Evolutionary conservation across 2,888 invertebrate species (phyloP), one percentile per base, ranked within the genome.

Genomic region (Suillia variegata): DNA sequence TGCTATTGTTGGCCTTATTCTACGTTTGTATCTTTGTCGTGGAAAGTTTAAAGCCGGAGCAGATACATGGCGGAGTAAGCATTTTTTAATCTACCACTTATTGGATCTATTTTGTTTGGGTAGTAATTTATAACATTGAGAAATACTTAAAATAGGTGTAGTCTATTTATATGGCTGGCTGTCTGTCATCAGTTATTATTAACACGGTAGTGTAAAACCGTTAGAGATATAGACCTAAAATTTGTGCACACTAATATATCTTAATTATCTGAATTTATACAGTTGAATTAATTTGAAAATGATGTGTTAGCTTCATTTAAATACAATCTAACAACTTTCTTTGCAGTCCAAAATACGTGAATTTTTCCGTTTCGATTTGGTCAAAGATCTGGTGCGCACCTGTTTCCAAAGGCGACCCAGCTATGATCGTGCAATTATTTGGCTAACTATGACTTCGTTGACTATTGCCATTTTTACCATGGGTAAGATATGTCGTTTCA

Each of bases 371-470:
- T 77, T 76, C 42, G 69, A 75, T 48, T 70, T 80, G 62, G 78
- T 81, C 2, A 75, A 73, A 56, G 79, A 80, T 63, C 71, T 83
- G 55, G 69, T 82, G 18, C 71, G 69, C 22, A 82, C 82, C 2
- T 77, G 78, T 55, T 69, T 81, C 21, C 68, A 77, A 61, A 70
- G 71, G 49, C 73, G 82, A 6, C 71, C 76, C 8, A 78, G 78
- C 58, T 81, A 61, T 62, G 80, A 82, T 71, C 76, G 83, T 5
- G 67, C 76, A 13, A 80, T 81, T 20, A 78, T 82, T 56, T 82
- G 82, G 81, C 64, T 80, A 1, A 76, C 77, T 1, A 81, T 82
- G 74, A 31, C 76, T 1, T 74, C 76, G 0, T 67, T 82, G 2
- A 78, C 78, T 2, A 65, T 80, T 2, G 70, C 73, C 10, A 75